Evolutionary conservation across 2,113 vertebrate species (phyloP).

Genomic region (Cyphomyrus plagiostoma): DNA sequence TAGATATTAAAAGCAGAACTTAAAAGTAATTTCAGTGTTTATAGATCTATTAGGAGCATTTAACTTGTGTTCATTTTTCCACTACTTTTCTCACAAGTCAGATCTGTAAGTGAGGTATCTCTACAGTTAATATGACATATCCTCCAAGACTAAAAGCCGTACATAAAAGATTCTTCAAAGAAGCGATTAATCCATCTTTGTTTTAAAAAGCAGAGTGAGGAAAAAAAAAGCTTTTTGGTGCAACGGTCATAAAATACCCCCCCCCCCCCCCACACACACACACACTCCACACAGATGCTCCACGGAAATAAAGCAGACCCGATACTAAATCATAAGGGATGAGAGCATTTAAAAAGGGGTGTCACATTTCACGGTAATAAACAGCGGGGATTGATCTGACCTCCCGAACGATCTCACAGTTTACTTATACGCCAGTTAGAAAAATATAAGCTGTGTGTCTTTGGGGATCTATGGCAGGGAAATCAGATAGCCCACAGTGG

Average conservation of each 20-base stretch:
- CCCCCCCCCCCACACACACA: slow-evolving; percentile 16
- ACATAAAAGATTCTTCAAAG: slow-evolving; percentile 70
- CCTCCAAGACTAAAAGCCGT: slow-evolving; percentile 72
- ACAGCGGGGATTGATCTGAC: slow-evolving; percentile 95
- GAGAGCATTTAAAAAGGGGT: slow-evolving; percentile 85
- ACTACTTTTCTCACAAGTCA: slow-evolving; percentile 38
- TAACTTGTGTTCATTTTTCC: background rate
- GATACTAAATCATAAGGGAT: slow-evolving; percentile 80
- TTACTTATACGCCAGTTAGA: slow-evolving; percentile 80
- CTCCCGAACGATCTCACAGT: slow-evolving; percentile 80
- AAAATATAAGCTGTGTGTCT: slow-evolving; percentile 77
- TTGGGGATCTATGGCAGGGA: slow-evolving; percentile 78
- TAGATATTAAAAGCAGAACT: slow-evolving; percentile 3
- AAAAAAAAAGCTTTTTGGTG: slow-evolving; percentile 63
- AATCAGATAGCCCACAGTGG: slow-evolving; percentile 76
- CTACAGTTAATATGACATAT: slow-evolving; percentile 76
- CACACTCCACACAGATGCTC: slow-evolving; percentile 33
- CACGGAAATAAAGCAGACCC: slow-evolving; percentile 67
- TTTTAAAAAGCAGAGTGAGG: slow-evolving; percentile 65
- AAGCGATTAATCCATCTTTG: slow-evolving; percentile 72
- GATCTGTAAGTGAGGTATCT: slow-evolving; percentile 63
- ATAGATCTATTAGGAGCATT: background rate
- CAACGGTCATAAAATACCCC: slow-evolving; percentile 62
- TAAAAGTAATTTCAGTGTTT: slow-evolving; percentile 11
- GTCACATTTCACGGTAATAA: slow-evolving; percentile 98